Conservation (phyloP, 1,140 invertebrate species). For the Teleopsis dalmanni region DNA sequence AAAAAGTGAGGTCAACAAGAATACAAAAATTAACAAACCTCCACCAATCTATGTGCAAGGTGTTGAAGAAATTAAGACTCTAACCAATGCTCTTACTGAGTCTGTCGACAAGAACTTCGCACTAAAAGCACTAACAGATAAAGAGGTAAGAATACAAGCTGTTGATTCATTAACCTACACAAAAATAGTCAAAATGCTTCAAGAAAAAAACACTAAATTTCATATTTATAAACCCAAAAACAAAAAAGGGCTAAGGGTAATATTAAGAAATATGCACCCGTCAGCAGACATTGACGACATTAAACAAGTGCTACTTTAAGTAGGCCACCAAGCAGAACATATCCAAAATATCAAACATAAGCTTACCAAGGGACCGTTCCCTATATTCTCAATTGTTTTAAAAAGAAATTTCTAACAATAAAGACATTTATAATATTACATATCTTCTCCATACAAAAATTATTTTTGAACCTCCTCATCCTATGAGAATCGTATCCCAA, state of each 20-base stretch:
- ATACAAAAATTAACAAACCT: not conserved
- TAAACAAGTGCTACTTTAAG: not conserved
- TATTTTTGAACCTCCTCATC: slow-evolving; percentile 4
- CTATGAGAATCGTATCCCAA: not conserved
- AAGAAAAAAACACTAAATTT: slow-evolving; percentile 1
- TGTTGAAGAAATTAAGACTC: not conserved
- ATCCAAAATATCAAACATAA: not conserved
- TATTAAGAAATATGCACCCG: not conserved
- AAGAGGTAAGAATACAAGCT: slow-evolving; percentile 1
- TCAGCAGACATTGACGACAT: not conserved
- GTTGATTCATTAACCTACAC: not conserved
- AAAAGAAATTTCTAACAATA: not conserved
- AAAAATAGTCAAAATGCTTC: not conserved
- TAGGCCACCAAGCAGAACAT: slow-evolving; percentile 5
- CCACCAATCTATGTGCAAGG: slow-evolving; percentile 1
- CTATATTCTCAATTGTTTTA: not conserved
- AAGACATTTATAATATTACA: not conserved
- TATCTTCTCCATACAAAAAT: not conserved
- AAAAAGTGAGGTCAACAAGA: no score
- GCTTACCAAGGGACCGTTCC: not conserved
- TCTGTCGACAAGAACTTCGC: not conserved
- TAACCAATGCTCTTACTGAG: not conserved
- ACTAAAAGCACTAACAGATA: not conserved
- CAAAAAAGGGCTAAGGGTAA: slow-evolving; percentile 3
- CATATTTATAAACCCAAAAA: slow-evolving; percentile 1